Percentiles rank a stretch among this genome's conserved stretches.
Evolutionary conservation across 2,113 vertebrate species (phyloP).

Genomic region (Myotis davidii): DNA sequence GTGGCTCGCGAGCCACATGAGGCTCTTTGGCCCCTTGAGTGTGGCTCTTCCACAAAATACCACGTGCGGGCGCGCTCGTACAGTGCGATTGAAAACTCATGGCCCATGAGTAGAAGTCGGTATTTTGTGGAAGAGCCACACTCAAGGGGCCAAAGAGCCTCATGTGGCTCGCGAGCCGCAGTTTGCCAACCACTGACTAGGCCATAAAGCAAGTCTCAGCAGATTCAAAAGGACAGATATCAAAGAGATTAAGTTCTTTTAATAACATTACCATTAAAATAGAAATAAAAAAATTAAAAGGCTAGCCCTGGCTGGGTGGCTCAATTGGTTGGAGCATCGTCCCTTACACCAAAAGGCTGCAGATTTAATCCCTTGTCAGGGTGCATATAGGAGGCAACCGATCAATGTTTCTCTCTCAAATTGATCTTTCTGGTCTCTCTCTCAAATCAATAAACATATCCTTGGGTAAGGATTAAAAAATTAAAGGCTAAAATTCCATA

Average conservation of each 20-base stretch:
- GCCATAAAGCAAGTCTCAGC: not conserved
- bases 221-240: constrained; percentile 28
- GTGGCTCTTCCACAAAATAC: too few relatives aligned
- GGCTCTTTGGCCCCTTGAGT: too few relatives aligned
- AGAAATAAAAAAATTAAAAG: not conserved
- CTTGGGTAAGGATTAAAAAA: not conserved
- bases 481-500: not conserved
- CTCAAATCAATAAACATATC: not conserved
- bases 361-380: not conserved
- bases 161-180: too few relatives aligned
- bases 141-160: too few relatives aligned
- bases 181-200: not conserved
- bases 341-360: not conserved
- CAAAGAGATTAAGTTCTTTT: not conserved
- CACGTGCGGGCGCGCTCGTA: too few relatives aligned
- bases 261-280: not conserved
- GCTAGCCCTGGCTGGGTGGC: not conserved
- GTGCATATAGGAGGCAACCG: not conserved
- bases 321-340: not conserved
- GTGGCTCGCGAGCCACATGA: too few relatives aligned
- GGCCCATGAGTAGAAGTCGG: too few relatives aligned
- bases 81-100: too few relatives aligned
- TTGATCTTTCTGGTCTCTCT: not conserved
- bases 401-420: not conserved
- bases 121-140: too few relatives aligned